Base-by-base conservation (phyloP, 2,113 vertebrate genomes). In the Hippotragus niger region DNA sequence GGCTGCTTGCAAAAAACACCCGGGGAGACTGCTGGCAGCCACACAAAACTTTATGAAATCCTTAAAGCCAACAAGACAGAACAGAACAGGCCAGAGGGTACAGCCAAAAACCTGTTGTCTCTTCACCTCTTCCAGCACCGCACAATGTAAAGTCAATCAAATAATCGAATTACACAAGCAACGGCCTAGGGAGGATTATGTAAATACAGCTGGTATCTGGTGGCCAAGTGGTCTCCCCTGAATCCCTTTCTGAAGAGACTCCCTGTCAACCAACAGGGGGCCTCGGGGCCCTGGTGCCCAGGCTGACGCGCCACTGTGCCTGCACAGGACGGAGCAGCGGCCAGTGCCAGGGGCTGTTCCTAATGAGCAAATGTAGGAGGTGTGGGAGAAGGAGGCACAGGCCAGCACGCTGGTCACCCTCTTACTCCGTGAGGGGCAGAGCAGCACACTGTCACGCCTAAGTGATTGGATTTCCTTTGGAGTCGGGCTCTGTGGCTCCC, bases 1-100 rank as follows among this genome's bases (percentile, higher is more conserved):
- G 23, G 33, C 50, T 17, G 53, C 64, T 96, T 52, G 62, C 19
- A n/a, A 17, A 93, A 94, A 96, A 94, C 85, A 97, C 87, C 84
- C 52, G 1, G 95, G 78, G 81, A 98, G 53, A 94, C 93, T 90
- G 92, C 55, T 98, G 96, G 81, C 88, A 98, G 84, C 57, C n/a
- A 19, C 88, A 93, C 90, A 98, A 90, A 13, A 40, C 94, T 97
- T 97, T 58, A 4, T 95, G 62, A 96, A 94, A 95, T 98, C 52
- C 76, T 62, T 36, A 43, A 57, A 86, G n/a, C 57, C 78, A 96
- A 81, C 13, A 58, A 90, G 80, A 94, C 58, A 55, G 67, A 97
- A 47, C 90, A 95, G 96, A 97, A 36, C 52, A 89, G 76, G 81
- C 60, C 74, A 96, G 92, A 71, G 53, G 57, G 88, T 81, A 55